Evolutionary conservation across 1,140 invertebrate genomes (phyloP), one percentile per base, ranked within the genome.

Genomic region (Drosophila nasuta): DNA sequence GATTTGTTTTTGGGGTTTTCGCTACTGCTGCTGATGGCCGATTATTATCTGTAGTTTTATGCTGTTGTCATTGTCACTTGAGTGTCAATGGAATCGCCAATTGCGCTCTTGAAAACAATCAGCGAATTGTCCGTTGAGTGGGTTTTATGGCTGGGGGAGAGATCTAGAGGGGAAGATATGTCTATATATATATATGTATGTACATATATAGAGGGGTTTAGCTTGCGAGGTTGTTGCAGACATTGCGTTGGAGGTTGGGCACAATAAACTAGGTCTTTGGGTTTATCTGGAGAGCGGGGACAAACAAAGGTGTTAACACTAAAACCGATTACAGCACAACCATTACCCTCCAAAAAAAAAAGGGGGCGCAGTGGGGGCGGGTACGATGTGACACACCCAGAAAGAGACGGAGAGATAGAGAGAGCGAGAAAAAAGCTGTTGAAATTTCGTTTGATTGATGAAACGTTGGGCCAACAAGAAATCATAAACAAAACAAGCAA

Each of bases 391-490:
- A 72, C 77, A 63, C 62, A 51, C 69, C 69, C 49, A 30, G 30
- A 56, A 20, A 35, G 28, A 25, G 28, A 52, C 41, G 56, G 48
- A 48, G 51, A 54, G 6, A 30, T n/a, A 64, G 60, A 11, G 28
- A 46, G 62, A 77, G 69, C 3, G 28, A 43, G 43, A 48, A 46
- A 54, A 48, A 46, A 54, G 49, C 82, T 86, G 82, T 86, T 86
- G 82, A 86, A 86, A 86, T 70, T 67, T 51, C 54, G 60, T 74
- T 88, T 86, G 82, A 86, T 86, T 86, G 82, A 86, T 86, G 82
- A 86, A 88, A 79, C 77, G 80, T 69, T 79, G 76, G 70, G 78
- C 70, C 38, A 41, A 77, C 73, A 86, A 79, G 79, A 88, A 86
- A 87, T 86, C 72, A 86, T 82, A 85, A 85, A 83, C 85, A 83